Conservation (phyloP, 2,113 vertebrate species). For the Parus major region DNA sequence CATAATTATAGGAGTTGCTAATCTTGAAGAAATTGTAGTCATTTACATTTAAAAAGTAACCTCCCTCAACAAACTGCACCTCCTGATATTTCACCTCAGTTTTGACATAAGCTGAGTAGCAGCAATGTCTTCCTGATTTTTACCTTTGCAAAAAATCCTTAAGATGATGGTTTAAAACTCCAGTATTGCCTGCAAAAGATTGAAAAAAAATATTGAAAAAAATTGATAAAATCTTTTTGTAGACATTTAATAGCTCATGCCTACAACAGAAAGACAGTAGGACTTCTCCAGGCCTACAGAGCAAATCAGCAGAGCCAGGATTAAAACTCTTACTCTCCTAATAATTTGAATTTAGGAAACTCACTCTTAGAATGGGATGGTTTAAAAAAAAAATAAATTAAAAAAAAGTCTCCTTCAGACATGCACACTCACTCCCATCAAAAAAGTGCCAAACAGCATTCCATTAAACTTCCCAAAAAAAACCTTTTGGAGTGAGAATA, state of each 20-base stretch:
- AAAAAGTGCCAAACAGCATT: not conserved
- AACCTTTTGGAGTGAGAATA: not conserved
- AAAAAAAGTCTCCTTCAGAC: not conserved
- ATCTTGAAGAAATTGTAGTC: not conserved
- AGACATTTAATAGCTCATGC: not conserved
- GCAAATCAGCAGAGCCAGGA: not conserved
- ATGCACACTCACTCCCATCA: not conserved
- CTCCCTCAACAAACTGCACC: not conserved
- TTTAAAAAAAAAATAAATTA: not conserved
- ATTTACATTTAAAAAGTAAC: not conserved
- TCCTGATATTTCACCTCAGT: not conserved
- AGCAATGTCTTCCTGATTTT: not conserved
- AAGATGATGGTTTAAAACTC: not conserved
- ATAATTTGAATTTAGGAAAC: not conserved
- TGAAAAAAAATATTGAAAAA: not conserved
- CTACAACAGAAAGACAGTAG: not conserved
- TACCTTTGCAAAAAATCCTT: not conserved
- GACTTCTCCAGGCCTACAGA: not conserved
- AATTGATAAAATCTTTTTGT: not conserved
- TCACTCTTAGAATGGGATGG: not conserved
- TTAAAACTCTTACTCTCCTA: not conserved
- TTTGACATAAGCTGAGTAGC: not conserved
- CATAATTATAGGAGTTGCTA: not conserved
- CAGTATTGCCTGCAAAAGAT: not conserved
- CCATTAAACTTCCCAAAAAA: not conserved